A percentile compares a stretch with the other conserved stretches of the same genome.
These are phyloP conservation scores for Aethina tumida DNA, from an alignment of 1,140 invertebrate genomes.

Conservation along the genomic window DNA sequence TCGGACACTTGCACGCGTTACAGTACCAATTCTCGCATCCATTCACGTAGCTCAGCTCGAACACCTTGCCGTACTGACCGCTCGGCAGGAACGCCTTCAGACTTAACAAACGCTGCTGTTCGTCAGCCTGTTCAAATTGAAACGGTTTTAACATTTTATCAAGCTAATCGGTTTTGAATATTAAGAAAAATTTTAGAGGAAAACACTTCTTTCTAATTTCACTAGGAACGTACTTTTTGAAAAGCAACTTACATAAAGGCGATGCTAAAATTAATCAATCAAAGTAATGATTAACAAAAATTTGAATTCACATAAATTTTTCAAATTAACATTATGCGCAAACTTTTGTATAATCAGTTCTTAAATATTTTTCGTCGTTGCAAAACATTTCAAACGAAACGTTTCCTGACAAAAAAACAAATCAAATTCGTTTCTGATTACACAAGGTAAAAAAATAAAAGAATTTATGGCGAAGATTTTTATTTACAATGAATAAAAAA, in stretches of 20 bases:
- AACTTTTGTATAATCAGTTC: no score
- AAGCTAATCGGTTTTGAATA: background rate
- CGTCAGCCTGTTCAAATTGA: conserved; percentile 23
- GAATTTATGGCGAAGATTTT: no score
- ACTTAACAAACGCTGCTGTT: conserved; percentile 27
- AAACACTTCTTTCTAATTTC: no score
- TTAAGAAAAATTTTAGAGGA: background rate
- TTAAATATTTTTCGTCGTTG: no score
- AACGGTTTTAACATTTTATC: background rate
- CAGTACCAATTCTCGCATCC: conserved; percentile 33
- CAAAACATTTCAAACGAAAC: no score
- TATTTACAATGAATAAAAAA: no score
- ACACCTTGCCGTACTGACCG: conserved; percentile 28
- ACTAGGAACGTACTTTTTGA: background rate
- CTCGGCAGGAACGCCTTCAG: conserved; percentile 27
- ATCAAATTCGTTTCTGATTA: no score
- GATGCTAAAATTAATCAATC: background rate
- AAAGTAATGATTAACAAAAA: background rate
- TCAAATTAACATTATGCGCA: no score
- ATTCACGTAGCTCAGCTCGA: conserved; percentile 28
- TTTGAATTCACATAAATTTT: background rate
- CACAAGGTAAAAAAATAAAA: no score
- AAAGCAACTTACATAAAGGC: no score
- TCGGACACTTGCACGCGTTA: conserved; percentile 29
- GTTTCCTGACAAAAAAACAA: no score